These are phyloP conservation scores for Heteromormyrus szaboi DNA, from an alignment of 2,797 vertebrate genomes.

Conservation along the genomic window DNA sequence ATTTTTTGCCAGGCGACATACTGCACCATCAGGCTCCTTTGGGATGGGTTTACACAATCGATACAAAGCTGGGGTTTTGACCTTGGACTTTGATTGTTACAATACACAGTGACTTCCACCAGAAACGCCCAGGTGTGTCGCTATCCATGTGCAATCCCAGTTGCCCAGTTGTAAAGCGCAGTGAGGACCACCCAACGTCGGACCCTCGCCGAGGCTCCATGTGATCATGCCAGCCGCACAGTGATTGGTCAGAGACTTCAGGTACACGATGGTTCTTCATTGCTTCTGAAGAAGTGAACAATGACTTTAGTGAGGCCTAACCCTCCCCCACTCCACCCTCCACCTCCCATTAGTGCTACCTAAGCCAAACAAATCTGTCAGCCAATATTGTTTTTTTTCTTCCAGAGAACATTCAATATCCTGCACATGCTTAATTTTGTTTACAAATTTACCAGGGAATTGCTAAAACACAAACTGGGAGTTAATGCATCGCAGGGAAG, in stretches of 20 bases:
- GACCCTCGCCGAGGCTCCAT: not conserved
- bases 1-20: not conserved
- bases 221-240: not conserved
- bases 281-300: not conserved
- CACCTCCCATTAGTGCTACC: not conserved
- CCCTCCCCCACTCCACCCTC: not conserved
- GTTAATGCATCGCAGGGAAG: not conserved
- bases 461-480: not conserved
- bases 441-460: not conserved
- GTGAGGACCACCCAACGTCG: not conserved
- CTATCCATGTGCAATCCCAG: not conserved
- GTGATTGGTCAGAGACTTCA: not conserved
- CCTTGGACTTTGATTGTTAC: not conserved
- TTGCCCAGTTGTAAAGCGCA: not conserved
- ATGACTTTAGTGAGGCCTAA: not conserved
- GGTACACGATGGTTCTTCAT: not conserved
- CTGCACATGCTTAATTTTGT: not conserved
- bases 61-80: not conserved
- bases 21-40: not conserved
- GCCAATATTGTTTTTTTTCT: not conserved
- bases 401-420: not conserved
- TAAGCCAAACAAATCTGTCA: not conserved
- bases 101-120: not conserved
- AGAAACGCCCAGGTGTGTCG: not conserved
- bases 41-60: not conserved